Percentiles rank a stretch among this genome's conserved stretches.
Evolutionary conservation across 2,888 invertebrate genomes (phyloP).

Genomic region (Panopea generosa): DNA sequence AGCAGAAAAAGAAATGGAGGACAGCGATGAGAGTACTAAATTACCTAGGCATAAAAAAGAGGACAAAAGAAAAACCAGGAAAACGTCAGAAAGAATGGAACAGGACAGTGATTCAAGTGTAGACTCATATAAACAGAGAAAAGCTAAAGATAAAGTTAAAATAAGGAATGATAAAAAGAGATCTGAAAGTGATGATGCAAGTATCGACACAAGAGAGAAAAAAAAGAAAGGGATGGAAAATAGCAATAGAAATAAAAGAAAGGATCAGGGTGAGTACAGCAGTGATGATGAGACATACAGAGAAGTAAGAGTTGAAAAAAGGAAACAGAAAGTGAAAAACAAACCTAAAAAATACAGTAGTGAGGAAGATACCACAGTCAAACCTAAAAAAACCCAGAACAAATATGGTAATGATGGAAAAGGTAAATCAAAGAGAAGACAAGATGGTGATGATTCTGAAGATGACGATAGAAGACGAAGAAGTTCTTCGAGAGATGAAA

Average conservation of each 20-base stretch:
- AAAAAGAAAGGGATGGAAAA: neutral
- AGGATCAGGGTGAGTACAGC: neutral
- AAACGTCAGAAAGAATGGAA: conserved; percentile 12
- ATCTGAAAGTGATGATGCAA: conserved; percentile 8
- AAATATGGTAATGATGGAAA: neutral
- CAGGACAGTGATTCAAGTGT: conserved; percentile 6
- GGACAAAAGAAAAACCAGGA: neutral
- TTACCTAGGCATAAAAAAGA: neutral
- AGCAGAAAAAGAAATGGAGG: conserved; percentile 30
- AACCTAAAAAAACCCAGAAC: conserved; percentile 6
- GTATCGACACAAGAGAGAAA: neutral
- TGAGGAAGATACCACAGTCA: conserved; percentile 9
- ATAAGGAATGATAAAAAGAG: neutral
- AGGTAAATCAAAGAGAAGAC: neutral
- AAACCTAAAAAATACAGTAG: conserved; percentile 8
- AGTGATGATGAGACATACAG: conserved; percentile 8
- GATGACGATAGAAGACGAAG: neutral
- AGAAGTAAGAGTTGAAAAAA: conserved; percentile 1
- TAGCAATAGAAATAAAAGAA: neutral
- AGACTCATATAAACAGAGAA: conserved; percentile 5
- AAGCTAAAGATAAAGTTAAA: neutral
- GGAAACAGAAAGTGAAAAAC: neutral
- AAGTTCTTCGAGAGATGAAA: conserved; percentile 8
- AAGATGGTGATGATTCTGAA: neutral
- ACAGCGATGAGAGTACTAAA: conserved; percentile 11